Percentiles rank a stretch among this genome's conserved stretches.
Evolutionary conservation across 2,113 vertebrate genomes (phyloP).

Genomic region (Cryptomyrus ogoouensis): DNA sequence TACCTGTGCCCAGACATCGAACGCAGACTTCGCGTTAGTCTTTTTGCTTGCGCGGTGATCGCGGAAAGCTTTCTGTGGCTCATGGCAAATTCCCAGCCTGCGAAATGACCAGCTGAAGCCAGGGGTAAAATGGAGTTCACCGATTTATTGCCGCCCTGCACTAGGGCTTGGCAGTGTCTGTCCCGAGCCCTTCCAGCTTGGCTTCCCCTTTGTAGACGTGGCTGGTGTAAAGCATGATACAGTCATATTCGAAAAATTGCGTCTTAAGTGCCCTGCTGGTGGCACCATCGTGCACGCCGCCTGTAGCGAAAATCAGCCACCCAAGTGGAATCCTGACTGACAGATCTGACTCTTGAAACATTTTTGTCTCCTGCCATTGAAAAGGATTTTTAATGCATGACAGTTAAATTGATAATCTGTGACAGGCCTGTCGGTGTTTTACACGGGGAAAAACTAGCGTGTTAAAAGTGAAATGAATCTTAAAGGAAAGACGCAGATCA

Average conservation of each 20-base stretch:
- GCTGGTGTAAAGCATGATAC: slow-evolving; percentile 47
- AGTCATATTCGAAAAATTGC: slow-evolving; percentile 32
- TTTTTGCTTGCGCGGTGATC: neutral
- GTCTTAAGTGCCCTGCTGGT: slow-evolving; percentile 29
- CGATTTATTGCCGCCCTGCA: neutral
- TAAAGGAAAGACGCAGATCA: neutral
- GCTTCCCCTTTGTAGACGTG: slow-evolving; percentile 46
- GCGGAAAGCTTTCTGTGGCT: neutral
- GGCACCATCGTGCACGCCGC: slow-evolving; percentile 29
- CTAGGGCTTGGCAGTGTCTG: slow-evolving; percentile 36
- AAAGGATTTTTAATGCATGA: neutral
- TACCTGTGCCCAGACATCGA: neutral
- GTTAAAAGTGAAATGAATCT: neutral
- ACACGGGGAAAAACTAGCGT: neutral
- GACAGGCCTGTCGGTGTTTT: neutral
- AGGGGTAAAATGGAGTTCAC: slow-evolving; percentile 41
- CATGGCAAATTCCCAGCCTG: slow-evolving; percentile 13
- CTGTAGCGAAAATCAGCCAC: slow-evolving; percentile 8
- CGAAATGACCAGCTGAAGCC: slow-evolving; percentile 18
- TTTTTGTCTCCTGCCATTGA: neutral
- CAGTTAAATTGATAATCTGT: neutral
- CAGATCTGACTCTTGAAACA: neutral
- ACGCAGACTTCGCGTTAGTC: neutral
- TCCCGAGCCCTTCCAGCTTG: slow-evolving; percentile 46
- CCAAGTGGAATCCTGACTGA: neutral